phyloP scores from a whole-genome alignment of 2,797 vertebrate species.

The Sebastes kiyomatsui region DNA sequence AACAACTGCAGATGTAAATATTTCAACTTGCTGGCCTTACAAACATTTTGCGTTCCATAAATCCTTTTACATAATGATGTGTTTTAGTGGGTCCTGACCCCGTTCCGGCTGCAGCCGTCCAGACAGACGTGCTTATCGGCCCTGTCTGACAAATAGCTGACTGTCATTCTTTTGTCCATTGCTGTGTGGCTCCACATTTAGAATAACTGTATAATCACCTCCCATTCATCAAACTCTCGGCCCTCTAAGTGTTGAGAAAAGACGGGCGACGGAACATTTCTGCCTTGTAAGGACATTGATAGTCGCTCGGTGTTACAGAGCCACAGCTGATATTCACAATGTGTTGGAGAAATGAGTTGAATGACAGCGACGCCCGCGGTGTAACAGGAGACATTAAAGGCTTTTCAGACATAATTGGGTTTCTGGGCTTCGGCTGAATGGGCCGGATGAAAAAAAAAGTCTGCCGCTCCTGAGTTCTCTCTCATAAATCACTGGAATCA shows the following conservation, averaged over 20 bases:
- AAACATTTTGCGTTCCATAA: neutral
- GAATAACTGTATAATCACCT: constrained; percentile 22
- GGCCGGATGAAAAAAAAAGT: neutral
- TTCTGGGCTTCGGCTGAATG: constrained; percentile 43
- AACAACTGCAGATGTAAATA: neutral
- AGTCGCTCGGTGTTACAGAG: constrained; percentile 6
- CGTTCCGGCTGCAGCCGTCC: neutral
- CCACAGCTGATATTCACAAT: constrained; percentile 18
- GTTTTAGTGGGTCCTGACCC: neutral
- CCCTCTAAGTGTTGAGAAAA: neutral
- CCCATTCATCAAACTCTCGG: constrained; percentile 35
- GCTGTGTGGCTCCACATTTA: neutral
- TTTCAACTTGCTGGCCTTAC: neutral
- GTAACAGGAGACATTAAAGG: constrained; percentile 54
- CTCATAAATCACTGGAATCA: constrained; percentile 54
- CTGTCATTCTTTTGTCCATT: neutral
- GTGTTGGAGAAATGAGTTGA: constrained; percentile 42
- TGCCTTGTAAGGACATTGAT: constrained; percentile 29
- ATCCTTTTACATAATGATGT: neutral
- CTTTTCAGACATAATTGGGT: constrained; percentile 62
- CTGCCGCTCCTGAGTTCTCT: constrained; percentile 14
- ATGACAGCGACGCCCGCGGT: constrained; percentile 27
- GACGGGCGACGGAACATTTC: constrained; percentile 2
- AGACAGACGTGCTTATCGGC: neutral
- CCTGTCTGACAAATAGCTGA: constrained; percentile 1